A percentile compares a stretch with the other conserved stretches of the same genome.
Evolutionary conservation across 2,888 invertebrate species (phyloP).

Genomic region (Agelastica alni): DNA sequence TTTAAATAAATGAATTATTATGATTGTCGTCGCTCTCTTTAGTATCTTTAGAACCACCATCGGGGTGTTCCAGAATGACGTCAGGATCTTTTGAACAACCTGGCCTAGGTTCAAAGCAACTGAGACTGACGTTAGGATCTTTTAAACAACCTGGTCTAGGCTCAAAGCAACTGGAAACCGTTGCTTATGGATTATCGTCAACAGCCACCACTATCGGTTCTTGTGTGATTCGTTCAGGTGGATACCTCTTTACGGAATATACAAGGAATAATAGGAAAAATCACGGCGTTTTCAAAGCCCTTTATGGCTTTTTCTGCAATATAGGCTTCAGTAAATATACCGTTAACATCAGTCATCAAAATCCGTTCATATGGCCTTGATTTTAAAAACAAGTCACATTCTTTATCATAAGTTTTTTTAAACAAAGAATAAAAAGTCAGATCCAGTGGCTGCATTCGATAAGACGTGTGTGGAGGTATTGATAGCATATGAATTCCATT

Average conservation of each 20-base stretch:
- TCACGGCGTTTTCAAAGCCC: constrained; percentile 19
- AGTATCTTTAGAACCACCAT: not conserved
- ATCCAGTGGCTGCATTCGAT: constrained; percentile 20
- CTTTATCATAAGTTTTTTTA: constrained; percentile 23
- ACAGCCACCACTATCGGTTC: not conserved
- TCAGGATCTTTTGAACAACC: no score
- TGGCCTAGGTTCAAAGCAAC: no score
- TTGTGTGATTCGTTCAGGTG: not conserved
- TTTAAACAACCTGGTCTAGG: not conserved
- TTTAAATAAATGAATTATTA: no score
- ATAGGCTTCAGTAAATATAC: constrained; percentile 14
- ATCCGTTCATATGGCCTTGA: constrained; percentile 16
- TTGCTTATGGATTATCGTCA: not conserved
- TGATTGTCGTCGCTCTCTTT: not conserved
- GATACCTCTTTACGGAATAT: not conserved
- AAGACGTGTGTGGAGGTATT: constrained; percentile 15
- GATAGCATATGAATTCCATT: constrained; percentile 21
- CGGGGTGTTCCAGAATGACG: no score
- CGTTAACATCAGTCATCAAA: constrained; percentile 12
- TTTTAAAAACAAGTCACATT: constrained; percentile 26
- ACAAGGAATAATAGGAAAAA: constrained; percentile 20
- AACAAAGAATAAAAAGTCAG: constrained; percentile 17
- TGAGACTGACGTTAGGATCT: not conserved
- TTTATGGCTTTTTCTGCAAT: constrained; percentile 20
- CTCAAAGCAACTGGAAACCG: not conserved